Evolutionary conservation across 2,888 invertebrate species (phyloP), one percentile per base, ranked within the genome.

Genomic region (Eustalomyia histrio): DNA sequence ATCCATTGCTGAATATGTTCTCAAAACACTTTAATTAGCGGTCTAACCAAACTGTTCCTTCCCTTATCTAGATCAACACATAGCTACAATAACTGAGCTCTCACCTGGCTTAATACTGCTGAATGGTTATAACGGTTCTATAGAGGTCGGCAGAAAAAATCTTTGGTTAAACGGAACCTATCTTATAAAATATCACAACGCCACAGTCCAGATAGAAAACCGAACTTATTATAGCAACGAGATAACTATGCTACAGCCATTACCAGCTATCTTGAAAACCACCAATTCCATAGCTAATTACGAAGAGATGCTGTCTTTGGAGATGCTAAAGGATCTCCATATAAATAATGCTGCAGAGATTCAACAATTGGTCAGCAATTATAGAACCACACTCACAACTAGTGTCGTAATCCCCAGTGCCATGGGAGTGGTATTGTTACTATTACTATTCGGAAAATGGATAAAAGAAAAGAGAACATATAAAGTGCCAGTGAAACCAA

Each of bases 61-160:
- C n/a, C n/a, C n/a, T n/a, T n/a, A n/a, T n/a, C n/a, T n/a, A n/a
- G 21, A 33, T 47, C 61, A 76, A 53, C 76, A 76, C 39, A 21
- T 76, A 12, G 29, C 68, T 17, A 12, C 50, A 10, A 35, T 68
- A 12, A 61, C 68, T 53, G 61, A 61, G 52, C 12, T 76, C 14
- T 17, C 55, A n/a, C 53, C 60, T 18, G 68, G 68, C 12, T 33
- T 68, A 14, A 16, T 68, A 21, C 24, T 76, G 9, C 55, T 76
- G 7, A 76, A 75, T 33, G 39, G 39, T 14, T 61, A 35, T 33
- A 61, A 39, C 7, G 61, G 61, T 14, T 5, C 39, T 43, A 61
- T 61, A 14, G 43, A 17, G n/a, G 43, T 61, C 14, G 61, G 47
- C 8, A 43, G 33, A 12, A 43, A 61, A 21, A 21, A 39, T 8